Base-by-base conservation (phyloP, 1,140 invertebrate genomes). In the Notospermus geniculatus region DNA sequence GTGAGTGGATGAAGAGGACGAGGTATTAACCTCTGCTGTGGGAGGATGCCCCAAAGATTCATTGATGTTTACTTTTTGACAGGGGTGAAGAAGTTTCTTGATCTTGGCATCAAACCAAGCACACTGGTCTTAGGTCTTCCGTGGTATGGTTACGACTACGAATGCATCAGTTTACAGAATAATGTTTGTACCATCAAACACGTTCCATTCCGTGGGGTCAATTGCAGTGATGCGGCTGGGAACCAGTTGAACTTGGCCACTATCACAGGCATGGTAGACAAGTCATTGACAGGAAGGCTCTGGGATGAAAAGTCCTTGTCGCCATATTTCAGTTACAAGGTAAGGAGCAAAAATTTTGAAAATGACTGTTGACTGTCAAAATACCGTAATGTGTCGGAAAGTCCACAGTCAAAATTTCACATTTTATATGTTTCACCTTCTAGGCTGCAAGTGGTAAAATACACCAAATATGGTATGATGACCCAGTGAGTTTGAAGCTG, bases 91-190 rank as follows among this genome's bases (percentile, higher is more conserved):
- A 89, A 92, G 78, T 92, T 95, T 68, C 71, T 94, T 36, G 87
- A 91, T 72, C 85, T 88, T 71, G 93, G 93, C 11, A 92, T 91
- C 0, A 87, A 90, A 66, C 76, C 86, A 0, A 85, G 89, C 32
- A 97, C 97, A 83, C 76, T 98, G 27, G 90, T 97, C 1, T 78
- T 98, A 2, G 95, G 94, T 53, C 92, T 97, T 45, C 94, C 95
- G 1, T 97, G 94, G 1, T 98, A 98, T 74, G 94, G 94, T 17
- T 82, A 83, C 66, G 62, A 71, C 54, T 83, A 83, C 63, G 60
- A 63, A 13, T 83, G 82, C 66, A 54, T 77, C 9, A 61, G 59
- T 7, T 57, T 50, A n/a, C 25, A 50, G 46, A n/a, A 50, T 46
- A 69, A 71, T 17, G 68, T 67, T 1, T 82, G 80, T 63, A 60